Base-by-base conservation (phyloP, 92 coral and sea anemone genomes). In the Scolanthus callimorphus region DNA sequence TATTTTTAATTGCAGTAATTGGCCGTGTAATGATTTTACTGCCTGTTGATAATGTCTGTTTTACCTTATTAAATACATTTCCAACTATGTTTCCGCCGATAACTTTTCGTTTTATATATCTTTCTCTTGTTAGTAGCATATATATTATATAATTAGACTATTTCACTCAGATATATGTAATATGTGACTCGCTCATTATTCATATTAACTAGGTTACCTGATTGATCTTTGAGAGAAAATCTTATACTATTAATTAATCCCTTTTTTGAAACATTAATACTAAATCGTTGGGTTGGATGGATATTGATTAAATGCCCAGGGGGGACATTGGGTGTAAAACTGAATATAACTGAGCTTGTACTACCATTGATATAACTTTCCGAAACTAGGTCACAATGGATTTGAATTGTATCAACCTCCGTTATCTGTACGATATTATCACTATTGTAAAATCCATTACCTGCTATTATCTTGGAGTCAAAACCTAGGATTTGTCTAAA, bases 361-460 rank as follows among this genome's bases (percentile, higher is more conserved):
- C 22, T 56, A 25, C 62, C 62, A 30, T 56, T 56, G 12, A 56
- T 34, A 17, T 26, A 56, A 26, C 44, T 13, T 20, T 1, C 48
- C 29, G 49, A 9, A 2, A 58, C 22, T 15, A 29, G 17, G 25
- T 58, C 64, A 29, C 64, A 58, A 30, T 30, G 20, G 19, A 37
- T 58, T 25, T 58, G 64, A 9, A 58, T 19, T 4, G 52, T 46
- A 21, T 55, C 74, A 1, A 67, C 39, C 17, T 67, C 55, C 20
- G 74, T 67, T 2, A 67, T 67, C 46, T 41, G 22, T 11, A 67
- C 74, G 25, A 38, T 20, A 17, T 6, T 9, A 37, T 67, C 73
- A 2, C 31, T 17, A 13, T 27, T 46, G 39, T 67, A 37, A 24
- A 31, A 17, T 2, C 63, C 63, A 38, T 67, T 21, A 15, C 60